Base-by-base conservation (phyloP, 2,888 invertebrate genomes). In the Alcis repandata region DNA sequence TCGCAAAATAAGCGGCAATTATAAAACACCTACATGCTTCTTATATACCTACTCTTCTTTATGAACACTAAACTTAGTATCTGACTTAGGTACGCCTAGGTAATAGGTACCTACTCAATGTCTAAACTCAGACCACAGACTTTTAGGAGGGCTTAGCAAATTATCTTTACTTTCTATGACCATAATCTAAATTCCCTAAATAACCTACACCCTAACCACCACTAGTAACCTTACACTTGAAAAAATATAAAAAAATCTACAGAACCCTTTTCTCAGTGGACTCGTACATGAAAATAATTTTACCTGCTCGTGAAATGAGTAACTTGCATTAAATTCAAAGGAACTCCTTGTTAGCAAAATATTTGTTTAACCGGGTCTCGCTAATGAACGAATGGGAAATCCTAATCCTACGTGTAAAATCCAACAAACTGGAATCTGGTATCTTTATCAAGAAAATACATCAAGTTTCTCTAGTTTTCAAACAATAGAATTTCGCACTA, bases 381-480 rank as follows among this genome's bases (percentile, higher is more conserved):
- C 41, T 48, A 22, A 63, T 33, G n/a, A 53, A 8, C n/a, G 13
- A 13, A 51, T 33, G 63, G 65, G 46, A 65, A 60, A 40, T 65
- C 65, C 59, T 36, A 56, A 59, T 45, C 27, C 52, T 13, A 49
- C 32, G 38, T 46, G 40, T 59, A 32, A 15, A 13, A n/a, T n/a
- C 19, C 33, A 2, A 36, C 45, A 19, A 0, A 17, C 20, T 15
- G 49, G 27, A 40, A 33, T 32, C 17, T 22, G 9, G 4, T 7
- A 32, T 13, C 51, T 43, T 48, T 36, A 58, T 60, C 53, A 61
- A 40, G 43, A 59, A 40, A 11, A 45, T 45, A 17, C 46, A 63
- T 66, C 62, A 63, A 33, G 61, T 67, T 68, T 72, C 45, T 62
- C 60, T 59, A 45, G 59, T 46, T 51, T 45, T 54, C 49, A 8